These are phyloP conservation scores for Chydorus sphaericus DNA, from an alignment of 2,888 invertebrate species.

Conservation along the genomic window DNA sequence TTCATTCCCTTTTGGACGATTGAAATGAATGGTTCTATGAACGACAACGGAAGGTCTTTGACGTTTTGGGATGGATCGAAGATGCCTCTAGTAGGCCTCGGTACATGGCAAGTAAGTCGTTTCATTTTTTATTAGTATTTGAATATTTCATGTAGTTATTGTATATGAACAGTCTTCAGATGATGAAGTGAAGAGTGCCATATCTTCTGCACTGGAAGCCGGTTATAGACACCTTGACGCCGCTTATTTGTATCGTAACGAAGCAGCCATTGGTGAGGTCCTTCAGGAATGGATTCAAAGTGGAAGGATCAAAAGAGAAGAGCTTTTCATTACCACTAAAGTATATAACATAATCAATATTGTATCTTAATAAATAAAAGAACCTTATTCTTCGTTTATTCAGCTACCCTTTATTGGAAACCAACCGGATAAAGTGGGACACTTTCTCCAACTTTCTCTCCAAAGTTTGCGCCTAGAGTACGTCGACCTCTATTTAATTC, in stretches of 20 bases:
- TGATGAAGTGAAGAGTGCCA: constrained; percentile 23
- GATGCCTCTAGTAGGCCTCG: constrained; percentile 58
- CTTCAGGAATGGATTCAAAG: constrained; percentile 23
- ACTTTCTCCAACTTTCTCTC: constrained; percentile 22
- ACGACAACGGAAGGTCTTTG: no score
- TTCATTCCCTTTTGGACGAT: no score
- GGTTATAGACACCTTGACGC: constrained; percentile 30
- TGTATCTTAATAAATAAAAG: background rate
- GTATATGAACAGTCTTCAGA: constrained; percentile 25
- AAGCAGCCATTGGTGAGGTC: constrained; percentile 25
- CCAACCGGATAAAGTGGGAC: constrained; percentile 16
- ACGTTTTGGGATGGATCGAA: constrained; percentile 36
- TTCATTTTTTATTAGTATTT: no score
- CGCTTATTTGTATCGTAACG: constrained; percentile 26
- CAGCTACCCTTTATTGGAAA: constrained; percentile 22
- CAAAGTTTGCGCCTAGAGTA: constrained; percentile 26
- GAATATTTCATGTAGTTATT: background rate
- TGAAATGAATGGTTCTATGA: no score
- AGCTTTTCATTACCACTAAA: constrained; percentile 29
- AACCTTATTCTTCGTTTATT: background rate
- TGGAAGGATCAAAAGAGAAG: constrained; percentile 25
- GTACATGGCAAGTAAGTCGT: constrained; percentile 57
- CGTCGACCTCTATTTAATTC: constrained; percentile 31
- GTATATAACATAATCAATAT: no score
- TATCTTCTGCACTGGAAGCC: constrained; percentile 25